Base-by-base conservation (phyloP, 2,797 vertebrate species). In the Halcyon badia region DNA sequence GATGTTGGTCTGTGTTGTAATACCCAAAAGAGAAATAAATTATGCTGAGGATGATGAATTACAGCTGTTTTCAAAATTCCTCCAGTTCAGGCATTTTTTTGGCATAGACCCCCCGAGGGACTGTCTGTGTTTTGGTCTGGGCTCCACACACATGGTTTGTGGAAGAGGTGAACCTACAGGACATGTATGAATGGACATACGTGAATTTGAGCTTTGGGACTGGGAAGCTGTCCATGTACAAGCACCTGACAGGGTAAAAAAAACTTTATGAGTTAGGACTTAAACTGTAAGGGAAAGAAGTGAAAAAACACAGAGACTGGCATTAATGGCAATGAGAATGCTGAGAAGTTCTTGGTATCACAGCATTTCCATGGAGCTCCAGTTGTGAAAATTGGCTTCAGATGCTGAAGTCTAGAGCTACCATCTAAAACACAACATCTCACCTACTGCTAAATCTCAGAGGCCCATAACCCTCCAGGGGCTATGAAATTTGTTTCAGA, bases 1-100 rank as follows among this genome's bases (percentile, higher is more conserved):
- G 75, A 83, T 89, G 46, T 80, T 61, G 75, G 54, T 56, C 51
- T 78, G 46, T 46, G 83, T 11, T 79, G 54, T 24, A 80, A 94
- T 62, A 48, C 81, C 65, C 71, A 80, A 46, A 91, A 84, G 87
- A 95, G 87, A 87, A 84, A 96, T 87, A 80, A 94, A 73, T 89
- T 41, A 73, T 21, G 4, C 16, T 2, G 21, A 66, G 68, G 64
- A 70, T 80, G 68, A 95, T 91, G 75, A 91, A 94, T 89, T 66
- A 44, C 87, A 97, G 84, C 91, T 96, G 81, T 41, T 92, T 70
- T 8, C 75, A 80, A 81, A 93, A 91, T 70, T 89, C 78, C 64
- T 87, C 62, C 68, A 62, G 46, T 87, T 69, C 44, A 62, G 93
- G 62, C 82, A 58, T 77, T 92, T 89, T 77, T 94, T 80, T 54